Percentiles rank a stretch among this genome's conserved stretches.
phyloP scores from a whole-genome alignment of 2,797 vertebrate genomes.

The Sebastes steindachneri region DNA sequence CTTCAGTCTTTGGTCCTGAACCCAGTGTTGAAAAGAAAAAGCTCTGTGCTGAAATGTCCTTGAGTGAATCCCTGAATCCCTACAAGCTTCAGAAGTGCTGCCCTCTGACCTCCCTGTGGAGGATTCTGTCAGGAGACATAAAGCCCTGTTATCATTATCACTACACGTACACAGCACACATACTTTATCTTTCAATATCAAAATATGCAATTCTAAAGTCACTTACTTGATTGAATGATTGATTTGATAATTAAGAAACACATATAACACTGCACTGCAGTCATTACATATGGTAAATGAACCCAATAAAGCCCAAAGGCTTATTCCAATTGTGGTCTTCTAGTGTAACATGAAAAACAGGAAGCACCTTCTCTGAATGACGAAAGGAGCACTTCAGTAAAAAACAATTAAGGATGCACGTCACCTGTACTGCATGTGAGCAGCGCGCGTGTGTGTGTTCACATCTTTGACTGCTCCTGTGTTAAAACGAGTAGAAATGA shows the following conservation, averaged over 20 bases:
- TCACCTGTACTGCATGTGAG: conserved; percentile 1
- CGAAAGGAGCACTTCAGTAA: neutral
- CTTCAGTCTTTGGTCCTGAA: neutral
- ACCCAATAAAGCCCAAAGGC: neutral
- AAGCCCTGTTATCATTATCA: neutral
- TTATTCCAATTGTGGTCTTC: neutral
- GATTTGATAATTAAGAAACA: neutral
- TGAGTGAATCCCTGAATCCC: neutral
- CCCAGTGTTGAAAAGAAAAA: neutral
- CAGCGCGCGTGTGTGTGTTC: neutral
- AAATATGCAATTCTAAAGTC: neutral
- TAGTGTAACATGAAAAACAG: neutral
- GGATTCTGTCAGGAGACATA: neutral
- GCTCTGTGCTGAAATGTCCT: neutral
- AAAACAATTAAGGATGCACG: conserved; percentile 35
- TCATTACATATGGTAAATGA: neutral
- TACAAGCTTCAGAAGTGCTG: neutral
- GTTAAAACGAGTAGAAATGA: conserved; percentile 20
- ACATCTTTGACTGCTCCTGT: conserved; percentile 8
- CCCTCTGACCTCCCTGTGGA: neutral
- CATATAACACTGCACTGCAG: neutral
- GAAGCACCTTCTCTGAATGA: neutral
- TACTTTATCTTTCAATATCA: neutral
- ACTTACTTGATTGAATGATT: neutral
- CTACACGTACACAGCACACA: neutral